A percentile compares a stretch with the other conserved stretches of the same genome.
These are phyloP conservation scores for Eunapius fragilis DNA, from an alignment of 37 sponge, comb jelly and placozoan species.

Conservation along the genomic window DNA sequence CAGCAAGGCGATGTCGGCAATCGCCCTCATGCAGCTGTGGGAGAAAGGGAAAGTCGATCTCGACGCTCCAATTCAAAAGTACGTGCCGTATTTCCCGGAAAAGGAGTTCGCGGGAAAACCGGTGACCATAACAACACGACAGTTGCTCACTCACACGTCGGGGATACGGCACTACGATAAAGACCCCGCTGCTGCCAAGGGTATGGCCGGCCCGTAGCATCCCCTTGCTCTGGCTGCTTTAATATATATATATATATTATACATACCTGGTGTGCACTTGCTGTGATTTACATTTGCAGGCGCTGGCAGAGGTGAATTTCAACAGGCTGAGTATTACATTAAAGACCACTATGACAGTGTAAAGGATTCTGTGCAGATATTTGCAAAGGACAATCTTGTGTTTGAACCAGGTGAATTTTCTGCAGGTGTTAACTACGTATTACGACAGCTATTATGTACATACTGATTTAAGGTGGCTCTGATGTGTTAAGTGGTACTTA, in stretches of 20 bases:
- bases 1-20: constrained; percentile 82
- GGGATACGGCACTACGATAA: constrained; percentile 82
- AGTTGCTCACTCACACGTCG: constrained; percentile 75
- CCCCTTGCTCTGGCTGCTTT: too few species aligned
- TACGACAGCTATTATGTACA: too few species aligned
- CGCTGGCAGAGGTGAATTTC: constrained; percentile 16
- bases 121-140: constrained; percentile 72
- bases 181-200: neutral
- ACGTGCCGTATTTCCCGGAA: constrained; percentile 72
- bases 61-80: constrained; percentile 80
- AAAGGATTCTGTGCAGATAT: constrained; percentile 66
- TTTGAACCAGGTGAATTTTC: constrained; percentile 60
- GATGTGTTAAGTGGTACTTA: too few species aligned
- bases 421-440: neutral
- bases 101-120: constrained; percentile 66
- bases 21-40: constrained; percentile 72
- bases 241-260: too few species aligned
- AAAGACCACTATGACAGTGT: constrained; percentile 56
- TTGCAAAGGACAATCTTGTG: constrained; percentile 69
- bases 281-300: neutral
- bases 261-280: neutral
- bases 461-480: too few species aligned
- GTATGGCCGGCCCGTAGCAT: neutral
- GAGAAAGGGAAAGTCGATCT: constrained; percentile 78
- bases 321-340: constrained; percentile 54